phyloP scores from a whole-genome alignment of 64 coral and sea anemone genomes.

The Catalaphyllia jardinei region DNA sequence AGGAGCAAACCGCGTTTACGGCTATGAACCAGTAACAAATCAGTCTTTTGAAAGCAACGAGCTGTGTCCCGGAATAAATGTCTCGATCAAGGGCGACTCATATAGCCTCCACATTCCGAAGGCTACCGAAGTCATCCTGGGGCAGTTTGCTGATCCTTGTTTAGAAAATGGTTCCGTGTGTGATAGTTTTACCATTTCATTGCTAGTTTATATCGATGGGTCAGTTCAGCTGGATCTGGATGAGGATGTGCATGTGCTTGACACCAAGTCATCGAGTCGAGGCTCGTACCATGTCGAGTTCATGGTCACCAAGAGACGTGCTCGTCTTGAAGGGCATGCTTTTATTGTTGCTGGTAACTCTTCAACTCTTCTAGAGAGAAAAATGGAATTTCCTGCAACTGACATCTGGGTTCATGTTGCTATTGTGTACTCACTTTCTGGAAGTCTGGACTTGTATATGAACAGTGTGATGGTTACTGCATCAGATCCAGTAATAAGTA shows the following conservation, averaged over 20 bases:
- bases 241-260: neutral
- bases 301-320: neutral
- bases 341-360: neutral
- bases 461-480: neutral
- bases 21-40: neutral
- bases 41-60: constrained; percentile 5
- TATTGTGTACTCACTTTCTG: neutral
- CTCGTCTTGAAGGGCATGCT: neutral
- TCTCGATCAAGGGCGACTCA: neutral
- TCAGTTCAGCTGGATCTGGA: neutral
- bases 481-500: neutral
- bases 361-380: neutral
- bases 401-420: neutral
- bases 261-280: neutral
- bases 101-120: neutral
- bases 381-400: neutral
- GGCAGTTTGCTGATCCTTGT: neutral
- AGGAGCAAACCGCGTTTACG: neutral
- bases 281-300: neutral
- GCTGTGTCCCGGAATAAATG: neutral
- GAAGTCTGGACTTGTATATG: neutral
- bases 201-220: neutral
- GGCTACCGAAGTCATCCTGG: neutral
- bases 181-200: neutral
- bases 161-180: neutral